These are phyloP conservation scores for Arion vulgaris DNA, from an alignment of 1,140 invertebrate genomes.

Conservation along the genomic window DNA sequence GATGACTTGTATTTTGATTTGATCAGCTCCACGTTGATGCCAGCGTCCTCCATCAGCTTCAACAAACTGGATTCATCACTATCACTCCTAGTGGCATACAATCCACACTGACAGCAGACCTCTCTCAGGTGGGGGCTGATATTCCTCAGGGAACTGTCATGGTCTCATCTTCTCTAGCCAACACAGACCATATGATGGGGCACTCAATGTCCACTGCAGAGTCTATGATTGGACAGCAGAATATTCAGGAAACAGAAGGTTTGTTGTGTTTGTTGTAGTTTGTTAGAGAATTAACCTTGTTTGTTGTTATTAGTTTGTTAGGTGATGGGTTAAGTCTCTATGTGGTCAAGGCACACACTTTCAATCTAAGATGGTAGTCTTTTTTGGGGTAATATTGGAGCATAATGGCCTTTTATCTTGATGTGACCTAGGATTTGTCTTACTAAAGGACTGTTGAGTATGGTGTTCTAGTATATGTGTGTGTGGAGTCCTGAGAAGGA, in stretches of 20 bases:
- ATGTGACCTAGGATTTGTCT: too few species aligned
- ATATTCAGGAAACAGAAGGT: constrained; percentile 9
- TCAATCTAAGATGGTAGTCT: too few species aligned
- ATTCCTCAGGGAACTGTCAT: constrained; percentile 11
- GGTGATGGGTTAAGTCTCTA: too few species aligned
- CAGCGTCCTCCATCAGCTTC: constrained; percentile 72
- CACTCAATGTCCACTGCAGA: neutral
- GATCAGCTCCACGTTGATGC: constrained; percentile 74
- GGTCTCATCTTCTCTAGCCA: neutral
- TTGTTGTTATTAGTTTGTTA: too few species aligned
- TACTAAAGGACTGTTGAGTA: too few species aligned
- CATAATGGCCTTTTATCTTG: too few species aligned
- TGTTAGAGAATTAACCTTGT: too few species aligned
- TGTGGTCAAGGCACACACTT: too few species aligned
- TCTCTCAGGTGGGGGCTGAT: constrained; percentile 27
- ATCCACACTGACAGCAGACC: constrained; percentile 39
- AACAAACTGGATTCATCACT: constrained; percentile 72
- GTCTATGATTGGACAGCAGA: neutral
- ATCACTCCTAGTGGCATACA: constrained; percentile 63
- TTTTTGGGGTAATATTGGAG: too few species aligned
- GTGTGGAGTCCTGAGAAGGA: too few species aligned
- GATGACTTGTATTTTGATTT: too few species aligned
- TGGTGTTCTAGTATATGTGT: too few species aligned
- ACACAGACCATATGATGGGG: neutral
- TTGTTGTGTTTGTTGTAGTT: neutral